These are phyloP conservation scores for Saxidomus purpurata DNA, from an alignment of 1,140 invertebrate species.

Conservation along the genomic window DNA sequence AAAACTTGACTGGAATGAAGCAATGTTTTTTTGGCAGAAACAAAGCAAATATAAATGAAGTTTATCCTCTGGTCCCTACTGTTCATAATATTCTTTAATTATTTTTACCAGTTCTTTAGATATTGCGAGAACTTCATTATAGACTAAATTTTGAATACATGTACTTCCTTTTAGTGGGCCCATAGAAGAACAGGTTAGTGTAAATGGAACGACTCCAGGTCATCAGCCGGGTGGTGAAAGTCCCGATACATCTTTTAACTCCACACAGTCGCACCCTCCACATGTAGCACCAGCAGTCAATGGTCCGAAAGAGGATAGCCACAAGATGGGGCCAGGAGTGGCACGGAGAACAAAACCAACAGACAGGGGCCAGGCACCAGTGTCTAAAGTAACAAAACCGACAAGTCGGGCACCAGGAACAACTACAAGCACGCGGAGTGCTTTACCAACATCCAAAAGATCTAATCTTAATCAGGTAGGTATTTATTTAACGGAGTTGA, in stretches of 20 bases:
- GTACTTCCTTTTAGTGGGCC: conserved; percentile 49
- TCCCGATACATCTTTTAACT: conserved; percentile 27
- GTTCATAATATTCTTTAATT: too few relatives aligned
- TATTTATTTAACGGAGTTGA: too few relatives aligned
- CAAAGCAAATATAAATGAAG: too few relatives aligned
- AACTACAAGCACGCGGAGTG: background rate
- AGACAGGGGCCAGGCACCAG: background rate
- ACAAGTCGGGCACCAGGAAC: background rate
- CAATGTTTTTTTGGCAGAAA: too few relatives aligned
- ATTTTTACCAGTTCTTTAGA: too few relatives aligned
- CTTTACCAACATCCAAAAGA: conserved; percentile 38
- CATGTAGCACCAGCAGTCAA: conserved; percentile 29
- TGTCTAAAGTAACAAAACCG: background rate
- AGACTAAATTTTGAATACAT: too few relatives aligned
- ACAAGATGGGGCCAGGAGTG: background rate
- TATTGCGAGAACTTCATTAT: too few relatives aligned
- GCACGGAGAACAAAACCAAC: background rate
- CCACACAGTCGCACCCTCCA: background rate
- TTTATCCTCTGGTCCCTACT: too few relatives aligned
- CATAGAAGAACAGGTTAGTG: conserved; percentile 35
- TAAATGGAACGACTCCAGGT: conserved; percentile 32
- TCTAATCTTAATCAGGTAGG: conserved; percentile 47
- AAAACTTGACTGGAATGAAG: too few relatives aligned
- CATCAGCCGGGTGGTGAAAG: background rate
- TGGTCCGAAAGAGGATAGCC: conserved; percentile 39